Evolutionary conservation across 2,797 vertebrate genomes (phyloP).

Genomic region (Limosa lapponica): DNA sequence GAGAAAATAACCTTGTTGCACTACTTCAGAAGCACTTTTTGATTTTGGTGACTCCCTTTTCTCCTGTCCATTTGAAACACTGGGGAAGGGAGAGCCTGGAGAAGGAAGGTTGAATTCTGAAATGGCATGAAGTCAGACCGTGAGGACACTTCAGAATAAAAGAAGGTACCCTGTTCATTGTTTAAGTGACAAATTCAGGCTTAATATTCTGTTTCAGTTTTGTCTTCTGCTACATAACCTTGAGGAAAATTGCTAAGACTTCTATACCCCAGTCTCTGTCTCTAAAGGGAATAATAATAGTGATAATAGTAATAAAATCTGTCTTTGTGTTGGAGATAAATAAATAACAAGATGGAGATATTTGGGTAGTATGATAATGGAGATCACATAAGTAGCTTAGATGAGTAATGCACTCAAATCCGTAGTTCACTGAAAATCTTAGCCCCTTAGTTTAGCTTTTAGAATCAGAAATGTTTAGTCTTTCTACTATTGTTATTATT

Average conservation of each 20-base stretch:
- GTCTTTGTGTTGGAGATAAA: not conserved
- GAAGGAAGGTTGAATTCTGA: not conserved
- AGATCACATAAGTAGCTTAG: not conserved
- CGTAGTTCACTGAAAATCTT: not conserved
- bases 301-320: not conserved
- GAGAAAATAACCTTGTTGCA: not conserved
- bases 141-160: not conserved
- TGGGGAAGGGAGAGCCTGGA: not conserved
- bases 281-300: not conserved
- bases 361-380: not conserved
- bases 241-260: not conserved
- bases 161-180: not conserved
- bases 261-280: not conserved
- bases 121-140: not conserved
- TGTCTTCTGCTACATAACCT: not conserved
- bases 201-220: not conserved
- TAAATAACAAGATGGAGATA: not conserved
- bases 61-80: not conserved
- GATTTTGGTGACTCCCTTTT: not conserved
- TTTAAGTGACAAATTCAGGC: not conserved
- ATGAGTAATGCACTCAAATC: not conserved
- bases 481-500: not conserved
- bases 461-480: not conserved
- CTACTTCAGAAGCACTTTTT: not conserved
- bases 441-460: not conserved